Evolutionary conservation across 2,113 vertebrate genomes (phyloP), one percentile per base, ranked within the genome.

Genomic region (Epinephelus cyanopodus): DNA sequence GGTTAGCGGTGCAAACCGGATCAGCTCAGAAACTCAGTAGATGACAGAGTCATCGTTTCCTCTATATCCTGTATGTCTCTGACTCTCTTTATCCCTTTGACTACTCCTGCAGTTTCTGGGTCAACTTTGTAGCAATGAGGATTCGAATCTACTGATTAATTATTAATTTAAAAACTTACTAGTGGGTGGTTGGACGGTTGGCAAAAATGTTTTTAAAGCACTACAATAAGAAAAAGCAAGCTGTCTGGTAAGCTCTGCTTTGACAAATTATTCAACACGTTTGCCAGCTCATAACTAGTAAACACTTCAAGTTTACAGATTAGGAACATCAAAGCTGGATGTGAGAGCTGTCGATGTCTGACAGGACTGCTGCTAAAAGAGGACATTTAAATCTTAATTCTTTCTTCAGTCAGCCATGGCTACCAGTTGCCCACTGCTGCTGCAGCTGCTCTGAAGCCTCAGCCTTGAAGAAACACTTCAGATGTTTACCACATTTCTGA

Each of bases 401-500:
- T 23, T 37, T 50, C n/a, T 3, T 61, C 60, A 71, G 54, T 53
- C 45, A 54, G 57, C 11, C 64, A 6, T 27, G 3, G 23, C 47
- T 42, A 15, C 58, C 65, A 13, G 53, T 65, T 58, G 68, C 0
- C 57, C 29, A 5, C 29, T 29, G 29, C 29, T 29, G 29, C 29
- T 47, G 63, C 74, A n/a, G 25, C 72, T 53, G 4, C 71, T 78
- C 47, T 15, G 64, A 54, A 47, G 63, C 69, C 11, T 74, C 65
- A 29, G 52, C 47, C n/a, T 57, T 52, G 8, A 54, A 25, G 15
- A 66, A 56, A 70, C 47, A 70, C 47, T 52, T 67, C 18, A 11
- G 47, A 61, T 37, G 60, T 72, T 74, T 50, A 68, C 68, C 68
- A 27, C 27, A 66, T 23, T 27, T 52, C 17, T 66, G 19, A 54